phyloP scores from a whole-genome alignment of 2,888 invertebrate genomes.

The Cryptophagus acutangulus region DNA sequence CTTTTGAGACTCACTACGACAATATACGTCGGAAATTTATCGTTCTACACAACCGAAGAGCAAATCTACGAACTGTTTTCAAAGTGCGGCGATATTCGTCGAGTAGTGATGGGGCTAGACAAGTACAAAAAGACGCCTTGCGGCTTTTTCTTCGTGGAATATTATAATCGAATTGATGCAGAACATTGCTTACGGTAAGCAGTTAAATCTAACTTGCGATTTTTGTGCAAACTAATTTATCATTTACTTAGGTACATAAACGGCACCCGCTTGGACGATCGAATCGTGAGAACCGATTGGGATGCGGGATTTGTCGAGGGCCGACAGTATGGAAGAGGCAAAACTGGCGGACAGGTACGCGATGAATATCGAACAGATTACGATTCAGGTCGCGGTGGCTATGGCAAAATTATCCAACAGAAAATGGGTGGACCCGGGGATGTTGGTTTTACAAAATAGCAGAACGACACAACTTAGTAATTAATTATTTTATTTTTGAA shows the following conservation, averaged over 20 bases:
- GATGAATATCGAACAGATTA: constrained; percentile 98
- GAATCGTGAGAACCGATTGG: constrained; percentile 97
- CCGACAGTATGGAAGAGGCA: constrained; percentile 95
- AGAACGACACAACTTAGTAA: too few species aligned
- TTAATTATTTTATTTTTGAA: too few species aligned
- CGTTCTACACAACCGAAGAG: constrained; percentile 98
- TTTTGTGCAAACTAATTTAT: too few species aligned
- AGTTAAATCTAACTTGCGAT: too few species aligned
- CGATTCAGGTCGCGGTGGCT: constrained; percentile 95
- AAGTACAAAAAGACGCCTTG: constrained; percentile 98
- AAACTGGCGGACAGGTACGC: constrained; percentile 96
- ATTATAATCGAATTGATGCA: constrained; percentile 68
- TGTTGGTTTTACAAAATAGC: too few species aligned
- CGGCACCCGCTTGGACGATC: constrained; percentile 93
- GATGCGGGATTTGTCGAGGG: constrained; percentile 99
- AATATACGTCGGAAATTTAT: constrained; percentile 94
- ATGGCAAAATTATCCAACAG: constrained; percentile 89
- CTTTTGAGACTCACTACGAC: constrained; percentile 72
- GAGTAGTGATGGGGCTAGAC: constrained; percentile 96
- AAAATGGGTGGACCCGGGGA: too few species aligned
- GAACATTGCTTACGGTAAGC: constrained; percentile 77
- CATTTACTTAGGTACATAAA: too few species aligned
- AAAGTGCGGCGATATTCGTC: constrained; percentile 89
- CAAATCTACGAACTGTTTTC: constrained; percentile 96
- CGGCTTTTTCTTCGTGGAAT: constrained; percentile 99